Conservation (phyloP, 2,888 invertebrate species). For the Drosophila parthenogenetica region DNA sequence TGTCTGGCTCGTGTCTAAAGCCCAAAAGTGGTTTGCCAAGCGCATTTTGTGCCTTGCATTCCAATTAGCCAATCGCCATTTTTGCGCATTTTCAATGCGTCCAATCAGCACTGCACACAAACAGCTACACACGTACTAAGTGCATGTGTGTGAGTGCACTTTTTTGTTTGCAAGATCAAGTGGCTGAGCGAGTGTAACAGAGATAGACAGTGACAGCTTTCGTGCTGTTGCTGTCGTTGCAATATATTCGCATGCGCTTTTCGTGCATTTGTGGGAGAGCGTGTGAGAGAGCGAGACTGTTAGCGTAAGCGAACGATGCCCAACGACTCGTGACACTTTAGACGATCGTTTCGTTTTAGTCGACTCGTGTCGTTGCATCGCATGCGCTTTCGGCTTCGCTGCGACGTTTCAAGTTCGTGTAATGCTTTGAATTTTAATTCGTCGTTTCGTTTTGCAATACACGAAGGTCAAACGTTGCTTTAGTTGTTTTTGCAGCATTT, state of each 20-base stretch:
- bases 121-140: conserved; percentile 9
- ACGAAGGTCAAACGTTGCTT: conserved; percentile 51
- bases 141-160: conserved; percentile 29
- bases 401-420: conserved; percentile 59
- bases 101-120: conserved; percentile 61
- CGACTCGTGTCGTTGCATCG: conserved; percentile 61
- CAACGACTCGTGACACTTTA: conserved; percentile 2
- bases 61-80: conserved; percentile 61
- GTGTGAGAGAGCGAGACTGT: neutral
- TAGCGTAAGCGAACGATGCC: neutral
- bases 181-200: neutral
- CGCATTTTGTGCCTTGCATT: conserved; percentile 34
- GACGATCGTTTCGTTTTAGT: conserved; percentile 6
- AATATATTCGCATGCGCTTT: conserved; percentile 70
- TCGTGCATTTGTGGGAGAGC: conserved; percentile 11
- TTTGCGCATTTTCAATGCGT: conserved; percentile 51
- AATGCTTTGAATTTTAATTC: conserved; percentile 67
- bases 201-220: conserved; percentile 13
- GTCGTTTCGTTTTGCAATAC: conserved; percentile 46
- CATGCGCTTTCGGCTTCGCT: conserved; percentile 62
- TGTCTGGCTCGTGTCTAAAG: conserved; percentile 42
- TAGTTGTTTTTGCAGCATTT: neutral
- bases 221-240: conserved; percentile 45
- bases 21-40: conserved; percentile 9
- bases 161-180: conserved; percentile 12